These are phyloP conservation scores for Chondrosia reniformis DNA, from an alignment of 37 sponge, comb jelly and placozoan species.

Conservation along the genomic window DNA sequence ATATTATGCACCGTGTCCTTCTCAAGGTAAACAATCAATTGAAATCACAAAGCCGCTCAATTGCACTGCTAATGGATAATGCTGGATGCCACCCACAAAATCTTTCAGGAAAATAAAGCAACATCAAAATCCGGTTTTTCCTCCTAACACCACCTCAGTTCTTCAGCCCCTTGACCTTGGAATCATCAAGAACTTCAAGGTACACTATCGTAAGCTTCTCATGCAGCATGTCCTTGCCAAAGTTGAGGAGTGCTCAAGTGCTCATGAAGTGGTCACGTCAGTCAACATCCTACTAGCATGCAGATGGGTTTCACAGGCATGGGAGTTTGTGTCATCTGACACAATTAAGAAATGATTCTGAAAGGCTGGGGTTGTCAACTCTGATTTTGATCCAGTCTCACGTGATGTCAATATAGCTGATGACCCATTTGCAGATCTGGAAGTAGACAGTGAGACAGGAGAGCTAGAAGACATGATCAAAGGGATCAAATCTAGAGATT, in stretches of 20 bases:
- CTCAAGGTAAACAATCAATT: conserved; percentile 28
- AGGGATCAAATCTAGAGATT: conserved; percentile 4
- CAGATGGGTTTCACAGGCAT: conserved; percentile 54
- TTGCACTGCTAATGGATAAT: conserved; percentile 65
- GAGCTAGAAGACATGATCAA: conserved; percentile 10
- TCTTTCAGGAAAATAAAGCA: conserved; percentile 42
- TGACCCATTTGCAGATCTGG: conserved; percentile 37
- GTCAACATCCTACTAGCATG: conserved; percentile 55
- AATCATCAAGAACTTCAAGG: conserved; percentile 64
- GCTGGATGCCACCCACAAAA: conserved; percentile 52
- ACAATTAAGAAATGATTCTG: conserved; percentile 61
- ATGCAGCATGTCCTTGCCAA: conserved; percentile 33
- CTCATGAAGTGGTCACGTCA: conserved; percentile 46
- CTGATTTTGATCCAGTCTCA: not conserved
- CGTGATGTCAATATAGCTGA: not conserved
- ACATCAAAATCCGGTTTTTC: conserved; percentile 57
- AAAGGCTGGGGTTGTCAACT: conserved; percentile 33
- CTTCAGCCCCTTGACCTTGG: conserved; percentile 67
- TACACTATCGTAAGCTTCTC: conserved; percentile 43
- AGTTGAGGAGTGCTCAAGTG: conserved; percentile 24
- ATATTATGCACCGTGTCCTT: conserved; percentile 54
- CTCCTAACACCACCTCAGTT: conserved; percentile 58
- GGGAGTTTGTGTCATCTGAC: conserved; percentile 38
- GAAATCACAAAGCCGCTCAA: conserved; percentile 16
- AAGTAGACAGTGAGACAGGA: not conserved